These are phyloP conservation scores for Mythimna impura DNA, from an alignment of 2,888 invertebrate species.

Conservation along the genomic window DNA sequence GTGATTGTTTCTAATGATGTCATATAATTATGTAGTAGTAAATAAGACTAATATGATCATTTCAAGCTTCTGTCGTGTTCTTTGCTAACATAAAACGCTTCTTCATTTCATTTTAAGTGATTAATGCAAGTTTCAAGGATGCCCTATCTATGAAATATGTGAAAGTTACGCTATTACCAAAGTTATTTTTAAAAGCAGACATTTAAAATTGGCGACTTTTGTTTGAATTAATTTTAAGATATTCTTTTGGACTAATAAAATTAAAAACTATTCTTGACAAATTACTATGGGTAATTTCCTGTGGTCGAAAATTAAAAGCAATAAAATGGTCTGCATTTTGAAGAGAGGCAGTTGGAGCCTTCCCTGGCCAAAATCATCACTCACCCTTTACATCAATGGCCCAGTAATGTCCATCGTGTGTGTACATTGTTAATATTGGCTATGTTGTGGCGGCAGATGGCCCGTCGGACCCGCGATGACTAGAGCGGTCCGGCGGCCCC, in stretches of 20 bases:
- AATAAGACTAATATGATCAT: slow-evolving; percentile 67
- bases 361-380: background rate
- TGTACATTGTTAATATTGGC: slow-evolving; percentile 62
- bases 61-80: slow-evolving; percentile 81
- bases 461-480: slow-evolving; percentile 89
- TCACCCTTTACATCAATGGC: slow-evolving; percentile 22
- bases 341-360: slow-evolving; percentile 6
- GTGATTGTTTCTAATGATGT: slow-evolving; percentile 26
- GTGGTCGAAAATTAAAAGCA: background rate
- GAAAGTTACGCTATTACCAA: slow-evolving; percentile 45
- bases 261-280: background rate
- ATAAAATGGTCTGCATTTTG: background rate
- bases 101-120: slow-evolving; percentile 75
- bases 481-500: slow-evolving; percentile 88
- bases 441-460: slow-evolving; percentile 77
- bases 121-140: slow-evolving; percentile 34
- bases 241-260: slow-evolving; percentile 1
- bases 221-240: background rate
- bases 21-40: slow-evolving; percentile 42
- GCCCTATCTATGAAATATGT: slow-evolving; percentile 38
- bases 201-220: background rate
- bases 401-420: slow-evolving; percentile 33
- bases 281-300: too few relatives aligned
- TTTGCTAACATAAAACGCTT: slow-evolving; percentile 82
- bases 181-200: background rate